Evolutionary conservation across 1,140 invertebrate species (phyloP), one percentile per base, ranked within the genome.

Genomic region (Papilio xuthus): DNA sequence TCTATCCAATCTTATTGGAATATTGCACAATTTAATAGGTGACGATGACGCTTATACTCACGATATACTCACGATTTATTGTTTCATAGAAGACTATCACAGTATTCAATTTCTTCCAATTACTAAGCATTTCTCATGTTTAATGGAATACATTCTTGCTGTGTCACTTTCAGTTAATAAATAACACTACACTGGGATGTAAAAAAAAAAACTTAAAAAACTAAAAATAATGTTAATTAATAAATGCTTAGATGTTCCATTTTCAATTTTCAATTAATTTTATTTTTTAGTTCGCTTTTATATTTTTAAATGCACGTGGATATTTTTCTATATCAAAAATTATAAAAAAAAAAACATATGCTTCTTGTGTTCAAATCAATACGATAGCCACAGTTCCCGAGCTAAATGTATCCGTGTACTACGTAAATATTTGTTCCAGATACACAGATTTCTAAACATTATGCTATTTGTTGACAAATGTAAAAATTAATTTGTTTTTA

Each of bases 391-490:
- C 2, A 67, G 1, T 67, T 13, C 23, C 26, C 60, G 60, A 67
- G 23, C n/a, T 28, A 67, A 28, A 67, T 32, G 60, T 32, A 67
- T 10, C 13, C 60, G 60, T 28, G 0, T 28, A 28, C 23, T 15
- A 67, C 20, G 37, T 42, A 42, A 71, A 42, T 71, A 42, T 71
- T 41, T 71, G 69, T 42, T 71, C 37, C 32, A 71, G n/a, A 71
- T 71, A 42, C 69, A 70, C 69, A 42, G 6, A 70, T 70, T 73
- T 73, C 71, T 73, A 73, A 73, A 73, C 71, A 70, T 41, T 70
- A 70, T 70, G 37, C 69, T 70, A 70, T 70, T 73, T 73, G 42
- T 73, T 73, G 42, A 73, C 71, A 73, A 47, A 20, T 44, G 42
- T 73, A 47, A 73, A 73, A 73, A 73, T 50, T 23, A 50, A 73